Evolutionary conservation across 2,113 vertebrate genomes (phyloP).

Genomic region (Salvelinus alpinus): DNA sequence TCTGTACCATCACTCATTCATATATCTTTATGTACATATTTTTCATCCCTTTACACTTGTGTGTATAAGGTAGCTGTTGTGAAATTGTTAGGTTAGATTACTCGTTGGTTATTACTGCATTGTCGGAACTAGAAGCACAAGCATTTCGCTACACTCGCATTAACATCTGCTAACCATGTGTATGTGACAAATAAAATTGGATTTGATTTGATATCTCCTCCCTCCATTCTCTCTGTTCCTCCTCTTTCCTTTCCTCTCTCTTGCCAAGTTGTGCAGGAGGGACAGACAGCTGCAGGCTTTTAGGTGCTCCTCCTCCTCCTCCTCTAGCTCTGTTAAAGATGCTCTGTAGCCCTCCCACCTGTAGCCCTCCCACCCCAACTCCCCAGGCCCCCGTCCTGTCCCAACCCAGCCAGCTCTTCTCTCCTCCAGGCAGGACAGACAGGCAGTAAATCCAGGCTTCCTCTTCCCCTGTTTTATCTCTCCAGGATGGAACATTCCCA

Average conservation of each 20-base stretch:
- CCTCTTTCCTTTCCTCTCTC: constrained; percentile 21
- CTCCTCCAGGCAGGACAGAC: constrained; percentile 16
- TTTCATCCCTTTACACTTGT: too few species aligned
- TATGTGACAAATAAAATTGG: too few species aligned
- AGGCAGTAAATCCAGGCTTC: constrained; percentile 41
- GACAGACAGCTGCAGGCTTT: constrained; percentile 68
- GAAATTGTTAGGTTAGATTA: too few species aligned
- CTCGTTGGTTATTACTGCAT: too few species aligned
- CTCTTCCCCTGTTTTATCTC: constrained; percentile 38
- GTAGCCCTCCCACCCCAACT: constrained; percentile 9
- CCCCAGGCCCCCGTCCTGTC: background rate
- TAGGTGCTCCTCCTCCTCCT: constrained; percentile 35
- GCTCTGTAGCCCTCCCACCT: background rate
- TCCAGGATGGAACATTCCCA: constrained; percentile 29
- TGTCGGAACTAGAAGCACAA: too few species aligned
- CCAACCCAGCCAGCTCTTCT: constrained; percentile 54
- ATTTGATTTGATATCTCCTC: background rate
- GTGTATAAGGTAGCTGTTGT: too few species aligned
- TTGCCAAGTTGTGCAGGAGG: constrained; percentile 61
- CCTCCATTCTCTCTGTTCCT: constrained; percentile 27
- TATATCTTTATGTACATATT: too few species aligned
- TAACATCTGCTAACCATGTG: too few species aligned
- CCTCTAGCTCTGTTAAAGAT: constrained; percentile 28
- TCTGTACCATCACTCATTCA: too few species aligned
- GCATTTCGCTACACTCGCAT: too few species aligned